Evolutionary conservation across 2,113 vertebrate species (phyloP).

Genomic region (Carassius gibelio): DNA sequence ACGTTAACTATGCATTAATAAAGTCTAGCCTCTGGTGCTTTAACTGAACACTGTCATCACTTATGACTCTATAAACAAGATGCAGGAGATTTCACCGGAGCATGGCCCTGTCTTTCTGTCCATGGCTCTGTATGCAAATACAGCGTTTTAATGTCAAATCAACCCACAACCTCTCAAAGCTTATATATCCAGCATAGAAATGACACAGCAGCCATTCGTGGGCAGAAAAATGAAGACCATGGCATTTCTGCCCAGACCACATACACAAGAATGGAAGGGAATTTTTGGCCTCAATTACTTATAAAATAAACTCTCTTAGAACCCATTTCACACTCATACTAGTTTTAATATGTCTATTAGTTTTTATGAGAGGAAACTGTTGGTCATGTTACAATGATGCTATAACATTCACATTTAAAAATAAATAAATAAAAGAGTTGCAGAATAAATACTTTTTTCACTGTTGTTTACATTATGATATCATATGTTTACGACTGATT

Average conservation of each 20-base stretch:
- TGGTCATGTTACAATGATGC: neutral
- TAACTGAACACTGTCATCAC: conserved; percentile 25
- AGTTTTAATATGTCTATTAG: neutral
- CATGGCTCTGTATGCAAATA: neutral
- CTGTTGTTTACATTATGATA: neutral
- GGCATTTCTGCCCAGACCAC: conserved; percentile 40
- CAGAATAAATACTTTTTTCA: neutral
- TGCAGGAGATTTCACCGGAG: conserved; percentile 19
- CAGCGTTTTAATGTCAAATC: conserved; percentile 50
- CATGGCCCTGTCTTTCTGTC: neutral
- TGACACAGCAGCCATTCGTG: conserved; percentile 40
- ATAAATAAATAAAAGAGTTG: neutral
- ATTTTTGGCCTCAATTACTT: neutral
- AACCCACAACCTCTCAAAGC: conserved; percentile 30
- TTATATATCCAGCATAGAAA: conserved; percentile 47
- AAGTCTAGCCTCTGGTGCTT: conserved; percentile 35
- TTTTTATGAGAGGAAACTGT: neutral
- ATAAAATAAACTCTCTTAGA: neutral
- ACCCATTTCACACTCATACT: neutral
- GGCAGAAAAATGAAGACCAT: conserved; percentile 32
- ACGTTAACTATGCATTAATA: conserved; percentile 57
- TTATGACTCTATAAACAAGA: conserved; percentile 30
- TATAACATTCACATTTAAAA: neutral
- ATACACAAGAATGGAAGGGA: neutral
- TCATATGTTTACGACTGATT: neutral